These are phyloP conservation scores for Lycophotia porphyrea DNA, from an alignment of 2,888 invertebrate species.

Conservation along the genomic window DNA sequence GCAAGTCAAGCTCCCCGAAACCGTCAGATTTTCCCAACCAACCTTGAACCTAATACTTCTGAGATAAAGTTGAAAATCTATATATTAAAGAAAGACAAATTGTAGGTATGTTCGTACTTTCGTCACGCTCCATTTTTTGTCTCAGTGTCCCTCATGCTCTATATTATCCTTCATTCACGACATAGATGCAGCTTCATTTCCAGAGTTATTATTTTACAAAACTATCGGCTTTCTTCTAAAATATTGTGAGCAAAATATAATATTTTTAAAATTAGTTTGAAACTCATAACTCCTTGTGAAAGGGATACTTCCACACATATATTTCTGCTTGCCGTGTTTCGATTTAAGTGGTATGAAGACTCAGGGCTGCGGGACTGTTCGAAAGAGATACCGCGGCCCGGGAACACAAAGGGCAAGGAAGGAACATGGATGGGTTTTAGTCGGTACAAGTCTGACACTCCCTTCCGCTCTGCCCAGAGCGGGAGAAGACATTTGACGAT, in stretches of 20 bases:
- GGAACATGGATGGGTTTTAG: too few relatives aligned
- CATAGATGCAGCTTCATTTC: constrained; percentile 2
- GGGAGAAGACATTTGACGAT: too few relatives aligned
- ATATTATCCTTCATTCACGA: constrained; percentile 8
- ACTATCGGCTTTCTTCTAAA: constrained; percentile 16
- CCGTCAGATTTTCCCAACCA: too few relatives aligned
- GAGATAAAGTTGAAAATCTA: too few relatives aligned
- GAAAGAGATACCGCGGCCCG: too few relatives aligned
- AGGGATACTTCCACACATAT: neutral
- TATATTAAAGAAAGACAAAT: too few relatives aligned
- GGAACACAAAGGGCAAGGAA: too few relatives aligned
- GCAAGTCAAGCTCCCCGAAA: too few relatives aligned
- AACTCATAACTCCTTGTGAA: constrained; percentile 2
- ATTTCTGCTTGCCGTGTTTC: constrained; percentile 1
- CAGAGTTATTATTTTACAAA: constrained; percentile 17
- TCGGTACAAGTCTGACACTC: too few relatives aligned
- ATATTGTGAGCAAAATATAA: neutral
- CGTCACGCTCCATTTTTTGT: constrained; percentile 29
- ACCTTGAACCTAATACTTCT: too few relatives aligned
- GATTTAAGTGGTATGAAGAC: neutral
- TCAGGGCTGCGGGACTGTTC: too few relatives aligned
- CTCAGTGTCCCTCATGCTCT: constrained; percentile 16
- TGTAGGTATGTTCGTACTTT: constrained; percentile 2
- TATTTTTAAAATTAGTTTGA: neutral
- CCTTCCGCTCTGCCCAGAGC: too few relatives aligned